Evolutionary conservation across 2,797 vertebrate genomes (phyloP), one percentile per base, ranked within the genome.

Genomic region (Parotocinclus haroldoi): DNA sequence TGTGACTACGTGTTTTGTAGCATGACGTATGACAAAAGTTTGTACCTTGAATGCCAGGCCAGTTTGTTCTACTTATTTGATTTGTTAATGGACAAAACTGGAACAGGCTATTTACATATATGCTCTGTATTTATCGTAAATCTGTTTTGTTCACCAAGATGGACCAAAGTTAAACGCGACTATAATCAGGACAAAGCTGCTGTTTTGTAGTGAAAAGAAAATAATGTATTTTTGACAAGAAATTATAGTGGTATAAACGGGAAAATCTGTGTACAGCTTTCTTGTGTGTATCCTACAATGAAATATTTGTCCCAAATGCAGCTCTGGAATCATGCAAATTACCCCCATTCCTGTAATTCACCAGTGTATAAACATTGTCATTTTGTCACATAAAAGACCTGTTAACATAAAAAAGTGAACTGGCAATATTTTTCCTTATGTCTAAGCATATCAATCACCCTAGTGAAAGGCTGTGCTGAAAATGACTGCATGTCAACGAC

Each of bases 341-440:
- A 37, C 60, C 36, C 69, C 46, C 39, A 45, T 46, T 67, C 48
- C 19, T 71, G 64, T 76, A 68, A 73, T 71, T 52, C 73, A 63
- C 60, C 19, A 5, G 71, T 71, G 73, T 65, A 49, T 65, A 63
- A 66, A 64, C 55, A 54, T 66, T 76, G 71, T 71, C 75, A 76
- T 77, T 76, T 70, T 71, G 68, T 73, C 77, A 78, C 74, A 74
- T 71, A 50, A 78, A 76, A 78, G 69, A 66, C 40, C 42, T 71
- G 68, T 73, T 73, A 68, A 58, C 76, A 73, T 78, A 61, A 76
- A 66, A 70, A 73, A 73, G 56, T 76, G 64, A 58, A 57, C 39
- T 16, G 45, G 71, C 66, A 50, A 69, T 74, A 71, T 66, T 66
- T 71, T 62, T 56, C 71, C 62, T 73, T 68, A 63, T 63, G 68